Conservation (phyloP, 1,140 invertebrate genomes). For the Caenorhabditis brenneri region DNA sequence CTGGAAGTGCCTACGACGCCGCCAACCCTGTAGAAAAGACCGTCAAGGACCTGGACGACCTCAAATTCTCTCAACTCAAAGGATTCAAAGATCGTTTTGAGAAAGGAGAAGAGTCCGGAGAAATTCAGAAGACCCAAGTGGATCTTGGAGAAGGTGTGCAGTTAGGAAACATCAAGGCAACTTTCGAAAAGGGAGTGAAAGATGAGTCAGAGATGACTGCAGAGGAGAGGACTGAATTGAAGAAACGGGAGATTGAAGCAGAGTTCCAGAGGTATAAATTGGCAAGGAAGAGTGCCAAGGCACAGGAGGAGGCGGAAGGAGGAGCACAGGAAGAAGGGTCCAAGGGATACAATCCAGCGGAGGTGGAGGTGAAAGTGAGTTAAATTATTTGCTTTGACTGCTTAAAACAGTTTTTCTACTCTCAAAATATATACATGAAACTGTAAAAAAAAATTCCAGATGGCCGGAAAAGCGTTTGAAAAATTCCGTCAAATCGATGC, state of each 20-base stretch:
- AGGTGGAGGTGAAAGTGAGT: constrained; percentile 32
- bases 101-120: constrained; percentile 60
- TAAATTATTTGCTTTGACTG: background rate
- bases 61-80: constrained; percentile 59
- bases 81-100: constrained; percentile 69
- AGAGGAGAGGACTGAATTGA: constrained; percentile 67
- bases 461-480: constrained; percentile 68
- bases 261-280: constrained; percentile 70
- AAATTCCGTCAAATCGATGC: constrained; percentile 69
- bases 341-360: constrained; percentile 45
- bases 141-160: constrained; percentile 66
- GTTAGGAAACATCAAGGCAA: constrained; percentile 66
- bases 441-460: constrained; percentile 67
- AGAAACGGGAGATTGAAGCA: constrained; percentile 70
- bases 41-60: constrained; percentile 58
- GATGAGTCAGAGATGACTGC: constrained; percentile 67
- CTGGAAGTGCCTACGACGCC: constrained; percentile 61
- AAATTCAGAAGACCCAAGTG: constrained; percentile 59
- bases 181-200: constrained; percentile 60
- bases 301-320: constrained; percentile 36
- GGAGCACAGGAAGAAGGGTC: constrained; percentile 40
- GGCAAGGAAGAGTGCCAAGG: constrained; percentile 60
- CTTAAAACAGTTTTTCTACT: too few species aligned
- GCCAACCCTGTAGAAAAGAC: constrained; percentile 62
- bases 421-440: constrained; percentile 47